A percentile compares a stretch with the other conserved stretches of the same genome.
Evolutionary conservation across 1,140 invertebrate genomes (phyloP).

Genomic region (Trichomalopsis sarcophagae): DNA sequence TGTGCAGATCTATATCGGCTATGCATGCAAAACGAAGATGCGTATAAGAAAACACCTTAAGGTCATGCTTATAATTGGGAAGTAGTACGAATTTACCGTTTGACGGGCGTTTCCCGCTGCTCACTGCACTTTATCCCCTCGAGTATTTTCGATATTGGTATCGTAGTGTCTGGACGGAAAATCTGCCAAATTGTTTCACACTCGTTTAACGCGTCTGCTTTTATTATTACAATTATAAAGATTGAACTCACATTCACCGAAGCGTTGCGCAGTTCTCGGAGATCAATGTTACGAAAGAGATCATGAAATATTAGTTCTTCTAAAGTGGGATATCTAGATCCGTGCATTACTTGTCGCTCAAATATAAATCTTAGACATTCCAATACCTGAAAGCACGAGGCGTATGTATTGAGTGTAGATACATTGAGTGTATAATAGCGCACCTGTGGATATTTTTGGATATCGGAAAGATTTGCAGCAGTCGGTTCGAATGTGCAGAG

Average conservation of each 20-base stretch:
- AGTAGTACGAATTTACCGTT: constrained; percentile 60
- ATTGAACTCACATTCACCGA: constrained; percentile 74
- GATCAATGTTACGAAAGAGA: constrained; percentile 90
- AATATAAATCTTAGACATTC: constrained; percentile 90
- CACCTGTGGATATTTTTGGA: constrained; percentile 86
- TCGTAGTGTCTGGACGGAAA: constrained; percentile 71
- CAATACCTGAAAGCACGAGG: constrained; percentile 74
- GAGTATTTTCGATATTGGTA: constrained; percentile 69
- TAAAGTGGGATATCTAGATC: constrained; percentile 80
- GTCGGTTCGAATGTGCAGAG: constrained; percentile 84
- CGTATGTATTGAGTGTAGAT: background rate
- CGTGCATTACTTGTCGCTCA: constrained; percentile 75
- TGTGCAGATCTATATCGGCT: constrained; percentile 62
- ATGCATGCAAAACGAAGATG: constrained; percentile 63
- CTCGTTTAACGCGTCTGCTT: no score
- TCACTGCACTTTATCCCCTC: constrained; percentile 67
- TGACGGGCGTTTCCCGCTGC: constrained; percentile 61
- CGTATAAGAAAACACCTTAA: constrained; percentile 30
- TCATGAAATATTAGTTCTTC: constrained; percentile 88
- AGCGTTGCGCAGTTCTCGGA: constrained; percentile 85
- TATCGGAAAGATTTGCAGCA: constrained; percentile 82
- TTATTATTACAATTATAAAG: background rate
- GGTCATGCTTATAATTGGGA: constrained; percentile 11
- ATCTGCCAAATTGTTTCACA: constrained; percentile 58
- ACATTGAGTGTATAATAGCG: constrained; percentile 31